Conservation (phyloP, 1,140 invertebrate genomes). For the Arion vulgaris region DNA sequence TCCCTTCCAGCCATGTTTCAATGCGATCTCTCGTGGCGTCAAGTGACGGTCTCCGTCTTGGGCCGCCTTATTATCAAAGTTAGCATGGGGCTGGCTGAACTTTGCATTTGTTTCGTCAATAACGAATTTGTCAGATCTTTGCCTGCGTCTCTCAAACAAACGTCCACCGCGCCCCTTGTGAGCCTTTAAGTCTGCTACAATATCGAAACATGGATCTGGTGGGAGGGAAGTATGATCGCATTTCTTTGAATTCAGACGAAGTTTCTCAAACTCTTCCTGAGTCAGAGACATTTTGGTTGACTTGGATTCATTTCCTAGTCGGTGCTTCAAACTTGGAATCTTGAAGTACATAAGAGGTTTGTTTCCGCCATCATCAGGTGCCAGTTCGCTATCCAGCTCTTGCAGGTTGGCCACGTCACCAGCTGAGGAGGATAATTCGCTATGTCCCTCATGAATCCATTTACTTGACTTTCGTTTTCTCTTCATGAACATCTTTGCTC, state of each 20-base stretch:
- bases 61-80: slow-evolving; percentile 63
- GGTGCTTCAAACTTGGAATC: slow-evolving; percentile 56
- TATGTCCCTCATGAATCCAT: slow-evolving; percentile 94
- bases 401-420: slow-evolving; percentile 53
- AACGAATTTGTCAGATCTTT: slow-evolving; percentile 89
- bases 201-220: slow-evolving; percentile 56
- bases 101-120: slow-evolving; percentile 80
- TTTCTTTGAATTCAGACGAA: slow-evolving; percentile 51
- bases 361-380: slow-evolving; percentile 48
- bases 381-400: slow-evolving; percentile 58
- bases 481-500: slow-evolving; percentile 96
- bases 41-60: slow-evolving; percentile 77
- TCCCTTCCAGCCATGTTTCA: slow-evolving; percentile 78
- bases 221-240: slow-evolving; percentile 54
- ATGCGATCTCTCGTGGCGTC: slow-evolving; percentile 83
- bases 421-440: slow-evolving; percentile 69
- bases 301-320: slow-evolving; percentile 44
- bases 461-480: slow-evolving; percentile 92
- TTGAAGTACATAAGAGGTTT: slow-evolving; percentile 58
- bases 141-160: slow-evolving; percentile 88
- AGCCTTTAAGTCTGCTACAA: slow-evolving; percentile 58
- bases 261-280: slow-evolving; percentile 58
- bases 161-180: slow-evolving; percentile 78
- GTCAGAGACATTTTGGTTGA: slow-evolving; percentile 58
- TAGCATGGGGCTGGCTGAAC: slow-evolving; percentile 52